These are phyloP conservation scores for Limanda limanda DNA, from an alignment of 2,113 vertebrate genomes.

Conservation along the genomic window DNA sequence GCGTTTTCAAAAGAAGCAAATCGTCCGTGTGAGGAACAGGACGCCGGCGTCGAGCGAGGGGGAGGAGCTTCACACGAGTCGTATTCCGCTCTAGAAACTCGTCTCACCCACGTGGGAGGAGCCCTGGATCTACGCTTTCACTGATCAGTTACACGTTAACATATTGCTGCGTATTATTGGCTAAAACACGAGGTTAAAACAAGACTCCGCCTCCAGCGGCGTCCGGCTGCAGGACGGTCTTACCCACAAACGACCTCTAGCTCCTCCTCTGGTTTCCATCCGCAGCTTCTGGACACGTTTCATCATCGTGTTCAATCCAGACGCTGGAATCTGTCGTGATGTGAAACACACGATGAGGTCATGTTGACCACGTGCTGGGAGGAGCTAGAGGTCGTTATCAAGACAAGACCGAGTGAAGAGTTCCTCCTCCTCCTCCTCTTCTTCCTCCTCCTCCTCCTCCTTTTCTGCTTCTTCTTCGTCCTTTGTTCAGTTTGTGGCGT, in stretches of 20 bases:
- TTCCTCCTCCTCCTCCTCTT: neutral
- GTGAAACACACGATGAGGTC: no score
- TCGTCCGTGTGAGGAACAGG: neutral
- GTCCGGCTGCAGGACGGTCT: neutral
- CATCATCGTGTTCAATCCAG: no score
- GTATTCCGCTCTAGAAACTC: no score
- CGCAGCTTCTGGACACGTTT: no score
- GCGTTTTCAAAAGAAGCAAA: neutral
- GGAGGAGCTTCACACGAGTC: neutral
- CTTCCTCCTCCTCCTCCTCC: neutral
- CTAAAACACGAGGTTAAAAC: slow-evolving; percentile 8
- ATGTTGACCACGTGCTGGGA: neutral
- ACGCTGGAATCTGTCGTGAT: no score
- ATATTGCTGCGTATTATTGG: neutral
- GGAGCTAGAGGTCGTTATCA: neutral
- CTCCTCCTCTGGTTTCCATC: neutral
- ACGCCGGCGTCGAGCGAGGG: neutral
- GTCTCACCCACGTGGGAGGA: neutral
- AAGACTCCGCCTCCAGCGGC: neutral
- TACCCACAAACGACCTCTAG: slow-evolving; percentile 22
- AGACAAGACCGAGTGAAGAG: neutral
- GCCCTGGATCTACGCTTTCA: neutral
- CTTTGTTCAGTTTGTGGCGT: neutral
- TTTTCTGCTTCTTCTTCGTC: neutral
- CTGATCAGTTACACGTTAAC: neutral